Evolutionary conservation across 1,140 invertebrate genomes (phyloP), one percentile per base, ranked within the genome.

Genomic region (Neodiprion fabricii): DNA sequence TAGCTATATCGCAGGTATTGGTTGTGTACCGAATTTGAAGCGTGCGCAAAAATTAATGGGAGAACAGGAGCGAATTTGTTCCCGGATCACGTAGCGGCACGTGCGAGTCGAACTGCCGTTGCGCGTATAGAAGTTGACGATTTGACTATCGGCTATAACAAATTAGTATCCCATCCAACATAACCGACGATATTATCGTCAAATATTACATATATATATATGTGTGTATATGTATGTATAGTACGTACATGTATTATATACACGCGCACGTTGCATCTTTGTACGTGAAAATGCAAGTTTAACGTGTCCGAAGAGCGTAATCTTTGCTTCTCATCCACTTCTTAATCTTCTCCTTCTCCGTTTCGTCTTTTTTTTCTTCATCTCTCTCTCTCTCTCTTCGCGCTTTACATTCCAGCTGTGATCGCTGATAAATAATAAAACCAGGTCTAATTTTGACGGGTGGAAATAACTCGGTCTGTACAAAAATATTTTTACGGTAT

Each of bases 51-150:
- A 61, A 61, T 61, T 61, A 17, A 61, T 40, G 28, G 28, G 2
- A 40, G 28, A 40, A 40, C 11, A 17, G 53, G 53, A 61, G 11
- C 9, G 11, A 61, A 61, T 61, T 17, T 3, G 53, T 61, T 14
- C 53, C 53, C 53, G 11, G n/a, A 61, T 17, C 53, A 61, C 53
- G 53, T 61, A 61, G n/a, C n/a, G 53, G 53, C 53, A 61, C 53
- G 53, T 61, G 53, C 53, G 53, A 61, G 53, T 17, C 53, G 28
- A 61, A 61, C 53, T 61, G 53, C 53, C 3, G 53, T 61, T 61
- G 53, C 53, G 53, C 53, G 53, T 14, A 14, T 17, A 61, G 53
- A 61, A 9, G 53, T 8, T 61, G 53, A 61, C 53, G 53, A 61
- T 61, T 61, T 61, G 9, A 61, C 53, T 61, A 61, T 17, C 53